phyloP scores from a whole-genome alignment of 2,888 invertebrate species.

The Athetis lepigone region DNA sequence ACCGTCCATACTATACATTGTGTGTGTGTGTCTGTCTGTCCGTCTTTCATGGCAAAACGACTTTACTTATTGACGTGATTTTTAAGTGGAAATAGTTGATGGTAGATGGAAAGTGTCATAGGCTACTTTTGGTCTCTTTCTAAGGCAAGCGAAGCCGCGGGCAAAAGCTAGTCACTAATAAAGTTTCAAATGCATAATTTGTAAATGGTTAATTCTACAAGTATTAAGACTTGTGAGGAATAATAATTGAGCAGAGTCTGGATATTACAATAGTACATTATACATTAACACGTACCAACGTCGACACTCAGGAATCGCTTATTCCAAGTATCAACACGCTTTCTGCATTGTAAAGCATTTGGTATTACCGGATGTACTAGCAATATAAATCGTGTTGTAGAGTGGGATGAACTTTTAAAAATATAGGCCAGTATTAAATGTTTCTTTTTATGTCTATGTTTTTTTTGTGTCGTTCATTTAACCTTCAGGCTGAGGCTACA shows the following conservation, averaged over 20 bases:
- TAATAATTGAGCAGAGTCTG: slow-evolving; percentile 22
- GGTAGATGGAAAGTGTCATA: no score
- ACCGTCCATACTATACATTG: no score
- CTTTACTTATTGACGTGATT: no score
- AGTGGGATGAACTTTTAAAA: background rate
- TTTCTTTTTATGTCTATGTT: no score
- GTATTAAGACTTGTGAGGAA: slow-evolving; percentile 16
- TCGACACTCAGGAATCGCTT: slow-evolving; percentile 28
- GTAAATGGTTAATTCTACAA: slow-evolving; percentile 13
- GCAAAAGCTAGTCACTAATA: background rate
- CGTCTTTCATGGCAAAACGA: no score
- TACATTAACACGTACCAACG: slow-evolving; percentile 26
- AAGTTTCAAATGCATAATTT: slow-evolving; percentile 1
- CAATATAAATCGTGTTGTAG: background rate
- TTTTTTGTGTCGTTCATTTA: no score
- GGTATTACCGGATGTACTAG: background rate
- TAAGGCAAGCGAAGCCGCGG: no score
- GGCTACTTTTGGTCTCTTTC: no score
- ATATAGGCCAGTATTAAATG: no score
- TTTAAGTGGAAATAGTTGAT: no score
- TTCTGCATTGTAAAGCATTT: slow-evolving; percentile 22
- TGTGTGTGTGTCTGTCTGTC: no score
- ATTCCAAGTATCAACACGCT: slow-evolving; percentile 27
- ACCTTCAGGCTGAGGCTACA: no score
- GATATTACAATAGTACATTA: slow-evolving; percentile 35